These are phyloP conservation scores for Synergus japonicus DNA, from an alignment of 2,888 invertebrate species.

Conservation along the genomic window DNA sequence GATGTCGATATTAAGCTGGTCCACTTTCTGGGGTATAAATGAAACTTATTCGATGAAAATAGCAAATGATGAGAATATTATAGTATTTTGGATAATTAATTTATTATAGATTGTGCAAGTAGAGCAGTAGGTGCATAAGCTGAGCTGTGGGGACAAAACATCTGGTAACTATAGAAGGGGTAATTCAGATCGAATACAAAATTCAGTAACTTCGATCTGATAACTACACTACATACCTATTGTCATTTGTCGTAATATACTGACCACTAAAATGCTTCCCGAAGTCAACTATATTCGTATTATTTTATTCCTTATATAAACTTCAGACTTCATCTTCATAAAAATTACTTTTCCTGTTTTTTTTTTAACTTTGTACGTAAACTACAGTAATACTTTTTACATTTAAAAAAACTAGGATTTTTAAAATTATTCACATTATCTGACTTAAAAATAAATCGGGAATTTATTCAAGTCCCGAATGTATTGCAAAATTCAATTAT, in stretches of 20 bases:
- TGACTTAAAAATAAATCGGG: no score
- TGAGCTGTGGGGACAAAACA: constrained; percentile 70
- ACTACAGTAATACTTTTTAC: no score
- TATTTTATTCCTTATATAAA: background rate
- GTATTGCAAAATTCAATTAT: no score
- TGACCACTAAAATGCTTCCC: background rate
- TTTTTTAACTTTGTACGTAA: background rate
- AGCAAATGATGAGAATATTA: background rate
- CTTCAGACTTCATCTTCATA: background rate
- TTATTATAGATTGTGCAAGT: constrained; percentile 53
- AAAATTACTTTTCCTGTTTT: background rate
- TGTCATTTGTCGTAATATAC: background rate
- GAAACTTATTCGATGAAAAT: background rate
- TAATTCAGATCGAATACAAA: constrained; percentile 71
- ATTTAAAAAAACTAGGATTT: no score
- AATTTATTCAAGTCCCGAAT: no score
- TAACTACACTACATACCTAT: constrained; percentile 26
- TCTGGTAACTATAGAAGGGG: constrained; percentile 64
- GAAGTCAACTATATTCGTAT: background rate
- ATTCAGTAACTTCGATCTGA: constrained; percentile 75
- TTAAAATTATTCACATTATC: no score
- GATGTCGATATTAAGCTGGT: background rate
- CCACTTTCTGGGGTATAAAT: background rate
- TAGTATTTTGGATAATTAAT: constrained; percentile 19
- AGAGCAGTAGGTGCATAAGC: constrained; percentile 57